phyloP scores from a whole-genome alignment of 2,797 vertebrate species.

The Sebastes itinus region DNA sequence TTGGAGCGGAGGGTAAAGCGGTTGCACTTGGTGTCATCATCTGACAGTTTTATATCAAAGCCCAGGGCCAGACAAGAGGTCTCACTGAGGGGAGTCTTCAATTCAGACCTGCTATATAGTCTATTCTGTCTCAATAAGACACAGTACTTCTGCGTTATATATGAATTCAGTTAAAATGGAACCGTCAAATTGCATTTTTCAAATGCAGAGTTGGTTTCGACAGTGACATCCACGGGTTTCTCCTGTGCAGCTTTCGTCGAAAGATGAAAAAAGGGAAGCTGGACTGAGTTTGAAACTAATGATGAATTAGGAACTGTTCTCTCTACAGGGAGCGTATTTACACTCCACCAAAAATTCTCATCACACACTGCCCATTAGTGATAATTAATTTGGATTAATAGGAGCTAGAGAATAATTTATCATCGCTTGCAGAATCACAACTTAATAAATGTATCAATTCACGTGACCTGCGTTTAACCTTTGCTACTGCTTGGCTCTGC shows the following conservation, averaged over 20 bases:
- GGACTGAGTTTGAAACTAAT: constrained; percentile 1
- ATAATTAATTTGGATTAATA: constrained; percentile 61
- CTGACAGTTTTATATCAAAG: constrained; percentile 71
- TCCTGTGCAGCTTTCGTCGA: not conserved
- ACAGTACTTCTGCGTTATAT: not conserved
- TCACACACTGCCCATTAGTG: constrained; percentile 54
- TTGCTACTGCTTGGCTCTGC: constrained; percentile 40
- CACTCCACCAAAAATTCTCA: constrained; percentile 28
- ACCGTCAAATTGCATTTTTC: constrained; percentile 37
- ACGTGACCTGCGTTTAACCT: constrained; percentile 68
- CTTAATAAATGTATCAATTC: constrained; percentile 70
- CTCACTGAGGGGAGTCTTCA: constrained; percentile 48
- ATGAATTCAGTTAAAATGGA: constrained; percentile 20
- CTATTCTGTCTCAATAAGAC: constrained; percentile 35
- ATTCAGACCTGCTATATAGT: constrained; percentile 25
- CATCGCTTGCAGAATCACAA: constrained; percentile 22
- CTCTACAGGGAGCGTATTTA: constrained; percentile 25
- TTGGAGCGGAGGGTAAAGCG: constrained; percentile 39
- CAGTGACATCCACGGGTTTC: not conserved
- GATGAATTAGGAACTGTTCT: not conserved
- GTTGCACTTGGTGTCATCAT: constrained; percentile 76
- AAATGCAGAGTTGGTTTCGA: not conserved
- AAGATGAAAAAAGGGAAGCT: not conserved
- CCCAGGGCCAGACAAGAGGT: constrained; percentile 56
- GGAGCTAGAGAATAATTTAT: constrained; percentile 63